Percentiles rank a stretch among this genome's conserved stretches.
These are phyloP conservation scores for Papilio xuthus DNA, from an alignment of 1,140 invertebrate genomes.

Conservation along the genomic window DNA sequence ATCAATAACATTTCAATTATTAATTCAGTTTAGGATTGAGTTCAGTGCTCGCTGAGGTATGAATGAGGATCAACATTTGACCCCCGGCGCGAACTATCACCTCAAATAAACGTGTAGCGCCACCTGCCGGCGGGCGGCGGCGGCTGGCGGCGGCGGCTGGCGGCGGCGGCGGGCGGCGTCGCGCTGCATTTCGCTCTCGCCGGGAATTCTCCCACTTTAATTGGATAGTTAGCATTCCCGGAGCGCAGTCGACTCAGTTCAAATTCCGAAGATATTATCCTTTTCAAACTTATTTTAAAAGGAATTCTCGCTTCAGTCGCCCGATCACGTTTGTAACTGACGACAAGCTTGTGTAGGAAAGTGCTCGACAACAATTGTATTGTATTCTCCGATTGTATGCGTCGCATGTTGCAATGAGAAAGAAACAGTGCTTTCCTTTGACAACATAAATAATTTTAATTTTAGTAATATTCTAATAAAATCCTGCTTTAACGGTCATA, in stretches of 20 bases:
- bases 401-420: too few relatives aligned
- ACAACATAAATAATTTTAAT: not conserved
- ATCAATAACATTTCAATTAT: not conserved
- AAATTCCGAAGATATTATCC: constrained; percentile 25
- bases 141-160: not conserved
- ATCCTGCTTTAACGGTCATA: not conserved
- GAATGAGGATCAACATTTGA: not conserved
- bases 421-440: too few relatives aligned
- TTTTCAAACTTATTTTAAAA: constrained; percentile 32
- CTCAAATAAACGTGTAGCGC: not conserved
- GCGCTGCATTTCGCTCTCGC: not conserved
- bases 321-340: constrained; percentile 29
- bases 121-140: not conserved
- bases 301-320: constrained; percentile 1
- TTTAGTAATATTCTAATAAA: not conserved
- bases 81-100: constrained; percentile 3
- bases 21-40: not conserved
- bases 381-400: not conserved
- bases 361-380: not conserved
- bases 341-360: not conserved
- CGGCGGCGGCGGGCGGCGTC: too few relatives aligned
- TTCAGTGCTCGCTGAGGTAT: not conserved
- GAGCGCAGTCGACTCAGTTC: not conserved
- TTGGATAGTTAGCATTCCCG: constrained; percentile 28
- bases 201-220: constrained; percentile 16